Evolutionary conservation across 2,797 vertebrate genomes (phyloP), one percentile per base, ranked within the genome.

Genomic region (Brachyrhaphis roseni): DNA sequence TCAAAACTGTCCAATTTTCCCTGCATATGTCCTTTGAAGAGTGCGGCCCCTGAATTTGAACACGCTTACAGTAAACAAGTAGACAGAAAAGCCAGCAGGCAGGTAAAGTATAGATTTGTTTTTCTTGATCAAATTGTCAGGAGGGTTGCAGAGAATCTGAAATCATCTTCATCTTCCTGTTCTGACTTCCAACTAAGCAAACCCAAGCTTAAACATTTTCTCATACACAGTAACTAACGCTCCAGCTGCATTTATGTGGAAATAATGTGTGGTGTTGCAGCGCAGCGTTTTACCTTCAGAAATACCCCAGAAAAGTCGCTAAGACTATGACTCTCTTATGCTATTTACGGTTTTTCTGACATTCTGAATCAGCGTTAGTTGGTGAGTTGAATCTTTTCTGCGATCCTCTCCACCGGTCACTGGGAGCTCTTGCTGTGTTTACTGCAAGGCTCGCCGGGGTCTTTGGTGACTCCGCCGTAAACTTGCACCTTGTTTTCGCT

Each of bases 391-490:
- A 46, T 66, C 10, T 53, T 66, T 68, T 16, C 46, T 46, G 39
- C 70, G 23, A 75, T 46, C 49, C 53, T 31, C 62, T 39, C 66
- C 16, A 26, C 11, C 72, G 7, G 78, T 96, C 92, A 95, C 90
- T 95, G 90, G 28, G 93, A 92, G 78, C 86, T 87, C 12, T 87
- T 91, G 79, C 75, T 88, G 76, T 90, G 94, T 94, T 96, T 97
- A 87, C 95, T 95, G 1, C 98, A 99, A 73, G 96, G 95, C 0
- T 98, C 92, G 0, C 97, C 97, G 0, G 94, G 85, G 2, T 90
- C 90, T 93, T 97, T 98, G 71, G 94, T 96, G 51, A 97, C 97
- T 0, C 98, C 98, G 4, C 98, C 98, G 0, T 96, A 95, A 85
- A 97, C 95, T 80, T 98, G 97, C 36, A 99, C 95, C 0, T 94